A percentile compares a stretch with the other conserved stretches of the same genome.
These are phyloP conservation scores for Macropus fuliginosus DNA, from an alignment of 2,797 vertebrate species.

Conservation along the genomic window DNA sequence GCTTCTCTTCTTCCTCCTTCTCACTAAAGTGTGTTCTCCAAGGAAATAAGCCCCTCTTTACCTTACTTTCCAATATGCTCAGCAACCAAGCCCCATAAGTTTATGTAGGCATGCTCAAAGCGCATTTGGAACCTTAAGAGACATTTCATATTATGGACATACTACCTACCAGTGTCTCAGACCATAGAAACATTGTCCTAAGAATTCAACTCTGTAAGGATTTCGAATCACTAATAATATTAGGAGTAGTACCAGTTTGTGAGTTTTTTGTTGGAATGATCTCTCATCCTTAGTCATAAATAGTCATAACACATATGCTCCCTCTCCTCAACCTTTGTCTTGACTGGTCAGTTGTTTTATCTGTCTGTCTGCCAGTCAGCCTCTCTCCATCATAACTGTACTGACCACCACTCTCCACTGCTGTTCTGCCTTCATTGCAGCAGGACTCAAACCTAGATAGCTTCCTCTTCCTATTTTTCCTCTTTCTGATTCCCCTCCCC, in stretches of 20 bases:
- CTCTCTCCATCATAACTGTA: neutral
- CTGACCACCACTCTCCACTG: neutral
- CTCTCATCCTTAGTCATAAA: neutral
- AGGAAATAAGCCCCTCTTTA: conserved; percentile 20
- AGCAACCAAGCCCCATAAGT: conserved; percentile 47
- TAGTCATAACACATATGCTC: neutral
- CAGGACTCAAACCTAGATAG: neutral
- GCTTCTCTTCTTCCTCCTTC: neutral
- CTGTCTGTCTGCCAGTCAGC: too few relatives aligned
- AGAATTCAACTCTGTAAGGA: neutral
- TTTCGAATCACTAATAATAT: neutral
- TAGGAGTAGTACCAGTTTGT: neutral
- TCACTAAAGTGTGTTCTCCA: neutral
- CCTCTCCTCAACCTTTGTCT: neutral
- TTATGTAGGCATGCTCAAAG: conserved; percentile 3
- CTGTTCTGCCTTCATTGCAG: neutral
- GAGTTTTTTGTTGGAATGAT: neutral
- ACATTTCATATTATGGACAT: conserved; percentile 8
- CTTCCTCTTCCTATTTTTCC: neutral
- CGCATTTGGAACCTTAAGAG: conserved; percentile 60
- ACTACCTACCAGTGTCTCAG: conserved; percentile 45
- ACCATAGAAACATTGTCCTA: conserved; percentile 24
- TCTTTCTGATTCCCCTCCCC: neutral
- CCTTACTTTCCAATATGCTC: conserved; percentile 9
- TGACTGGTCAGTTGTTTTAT: neutral